Evolutionary conservation across 2,888 invertebrate genomes (phyloP).

Genomic region (Cheilosia pagana): DNA sequence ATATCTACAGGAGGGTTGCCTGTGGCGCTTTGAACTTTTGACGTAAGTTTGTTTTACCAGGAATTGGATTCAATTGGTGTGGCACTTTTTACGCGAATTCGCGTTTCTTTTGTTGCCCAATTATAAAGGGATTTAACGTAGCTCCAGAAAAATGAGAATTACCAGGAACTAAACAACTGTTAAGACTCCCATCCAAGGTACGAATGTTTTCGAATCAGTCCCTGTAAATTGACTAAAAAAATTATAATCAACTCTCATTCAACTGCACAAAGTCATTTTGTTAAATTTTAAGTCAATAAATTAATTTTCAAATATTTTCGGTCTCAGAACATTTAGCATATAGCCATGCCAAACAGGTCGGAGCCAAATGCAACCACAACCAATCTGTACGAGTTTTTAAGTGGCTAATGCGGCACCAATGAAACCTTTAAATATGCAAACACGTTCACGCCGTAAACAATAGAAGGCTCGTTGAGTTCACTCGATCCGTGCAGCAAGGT

Average conservation of each 20-base stretch:
- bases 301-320: background rate
- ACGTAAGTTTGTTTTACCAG: background rate
- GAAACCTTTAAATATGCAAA: slow-evolving; percentile 15
- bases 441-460: slow-evolving; percentile 2
- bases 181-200: no score
- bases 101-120: slow-evolving; percentile 31
- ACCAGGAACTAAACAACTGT: no score
- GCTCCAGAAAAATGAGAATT: background rate
- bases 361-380: slow-evolving; percentile 8
- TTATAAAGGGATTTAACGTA: slow-evolving; percentile 41
- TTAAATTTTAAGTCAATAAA: background rate
- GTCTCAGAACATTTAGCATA: background rate
- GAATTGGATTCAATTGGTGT: slow-evolving; percentile 47
- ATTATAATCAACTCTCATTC: no score
- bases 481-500: slow-evolving; percentile 1
- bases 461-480: background rate
- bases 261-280: no score
- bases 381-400: slow-evolving; percentile 16
- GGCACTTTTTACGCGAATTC: slow-evolving; percentile 5
- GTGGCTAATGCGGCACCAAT: slow-evolving; percentile 15
- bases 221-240: no score
- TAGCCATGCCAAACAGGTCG: slow-evolving; percentile 1
- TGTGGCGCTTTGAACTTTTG: slow-evolving; percentile 16
- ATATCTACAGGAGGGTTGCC: background rate
- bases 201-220: no score